phyloP scores from a whole-genome alignment of 2,797 vertebrate species.

The Poecilia velifera region DNA sequence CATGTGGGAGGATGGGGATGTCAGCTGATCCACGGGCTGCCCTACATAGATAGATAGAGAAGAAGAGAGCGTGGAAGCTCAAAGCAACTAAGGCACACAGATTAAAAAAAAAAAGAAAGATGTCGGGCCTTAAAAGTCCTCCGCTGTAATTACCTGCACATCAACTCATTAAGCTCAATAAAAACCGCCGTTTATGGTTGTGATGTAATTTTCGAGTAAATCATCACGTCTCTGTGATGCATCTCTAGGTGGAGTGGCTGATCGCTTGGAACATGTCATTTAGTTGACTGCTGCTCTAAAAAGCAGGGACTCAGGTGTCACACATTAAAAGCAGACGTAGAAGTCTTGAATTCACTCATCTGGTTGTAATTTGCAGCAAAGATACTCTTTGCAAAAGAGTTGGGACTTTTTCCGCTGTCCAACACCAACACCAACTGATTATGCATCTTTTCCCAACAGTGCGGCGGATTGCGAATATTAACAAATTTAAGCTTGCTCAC shows the following conservation, averaged over 20 bases:
- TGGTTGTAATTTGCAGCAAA: neutral
- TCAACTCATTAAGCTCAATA: constrained; percentile 24
- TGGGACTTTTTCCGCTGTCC: neutral
- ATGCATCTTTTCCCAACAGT: too few species aligned
- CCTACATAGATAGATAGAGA: constrained; percentile 78
- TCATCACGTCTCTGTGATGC: constrained; percentile 27
- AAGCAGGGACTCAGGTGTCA: neutral
- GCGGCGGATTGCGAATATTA: too few species aligned
- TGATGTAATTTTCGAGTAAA: constrained; percentile 21
- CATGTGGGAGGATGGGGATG: constrained; percentile 81
- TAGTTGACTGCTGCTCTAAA: constrained; percentile 12
- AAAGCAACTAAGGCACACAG: constrained; percentile 52
- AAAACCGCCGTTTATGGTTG: neutral
- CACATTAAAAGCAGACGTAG: neutral
- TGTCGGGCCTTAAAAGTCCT: constrained; percentile 12
- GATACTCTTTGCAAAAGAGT: neutral
- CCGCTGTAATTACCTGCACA: constrained; percentile 35
- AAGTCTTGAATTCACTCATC: constrained; percentile 10
- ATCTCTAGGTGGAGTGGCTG: constrained; percentile 19
- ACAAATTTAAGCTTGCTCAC: neutral
- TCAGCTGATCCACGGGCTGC: constrained; percentile 83
- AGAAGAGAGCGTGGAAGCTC: constrained; percentile 55
- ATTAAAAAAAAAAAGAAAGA: constrained; percentile 16
- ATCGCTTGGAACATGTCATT: constrained; percentile 42
- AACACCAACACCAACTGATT: neutral